These are phyloP conservation scores for Morbakka virulenta DNA, from an alignment of 30 jellyfish, hydroid and myxozoan species.

Conservation along the genomic window DNA sequence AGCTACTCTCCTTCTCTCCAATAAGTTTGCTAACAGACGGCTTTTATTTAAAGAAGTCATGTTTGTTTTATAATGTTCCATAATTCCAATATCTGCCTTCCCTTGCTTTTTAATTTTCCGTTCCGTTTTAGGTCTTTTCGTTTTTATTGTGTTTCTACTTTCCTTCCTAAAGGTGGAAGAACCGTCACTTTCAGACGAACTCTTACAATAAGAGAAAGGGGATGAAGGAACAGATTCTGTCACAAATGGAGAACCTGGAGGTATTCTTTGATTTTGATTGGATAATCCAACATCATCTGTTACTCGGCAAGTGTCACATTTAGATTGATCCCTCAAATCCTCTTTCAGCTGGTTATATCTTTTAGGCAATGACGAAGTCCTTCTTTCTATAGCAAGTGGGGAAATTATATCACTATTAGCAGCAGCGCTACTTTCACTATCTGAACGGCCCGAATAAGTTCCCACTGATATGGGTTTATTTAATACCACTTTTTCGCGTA, in stretches of 20 bases:
- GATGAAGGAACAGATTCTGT: neutral
- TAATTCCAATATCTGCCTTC: neutral
- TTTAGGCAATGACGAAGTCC: no score
- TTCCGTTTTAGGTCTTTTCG: neutral
- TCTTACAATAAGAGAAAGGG: neutral
- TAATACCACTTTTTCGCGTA: neutral
- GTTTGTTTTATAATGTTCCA: no score
- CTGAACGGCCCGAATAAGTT: neutral
- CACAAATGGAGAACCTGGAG: no score
- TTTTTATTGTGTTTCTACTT: neutral
- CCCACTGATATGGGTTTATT: neutral
- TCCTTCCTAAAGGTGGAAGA: neutral
- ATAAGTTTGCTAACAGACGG: conserved; percentile 87
- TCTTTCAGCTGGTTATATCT: no score
- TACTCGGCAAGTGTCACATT: no score
- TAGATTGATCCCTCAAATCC: no score
- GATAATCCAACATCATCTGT: no score
- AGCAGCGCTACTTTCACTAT: neutral
- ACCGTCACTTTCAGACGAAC: neutral
- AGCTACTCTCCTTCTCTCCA: conserved; percentile 92
- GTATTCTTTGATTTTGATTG: no score
- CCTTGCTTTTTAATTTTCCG: neutral
- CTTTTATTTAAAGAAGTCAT: conserved; percentile 33
- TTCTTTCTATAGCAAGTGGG: no score
- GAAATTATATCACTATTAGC: neutral